Evolutionary conservation across 2,113 vertebrate genomes (phyloP).

Genomic region (Ahaetulla prasina): DNA sequence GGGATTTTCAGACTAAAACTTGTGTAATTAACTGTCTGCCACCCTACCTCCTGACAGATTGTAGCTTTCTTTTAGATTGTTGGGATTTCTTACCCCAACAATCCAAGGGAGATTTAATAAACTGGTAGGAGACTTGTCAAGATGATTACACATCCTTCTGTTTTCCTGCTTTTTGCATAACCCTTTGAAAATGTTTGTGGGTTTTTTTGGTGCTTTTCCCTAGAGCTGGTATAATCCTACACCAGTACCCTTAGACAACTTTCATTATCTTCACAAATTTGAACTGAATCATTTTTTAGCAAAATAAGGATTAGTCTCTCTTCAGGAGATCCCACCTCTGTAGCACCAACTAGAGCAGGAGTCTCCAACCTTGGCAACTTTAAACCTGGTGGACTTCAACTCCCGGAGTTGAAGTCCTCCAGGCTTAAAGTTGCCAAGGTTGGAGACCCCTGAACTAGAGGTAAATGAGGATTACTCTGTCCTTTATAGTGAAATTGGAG

Average conservation of each 20-base stretch:
- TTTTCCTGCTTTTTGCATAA: neutral
- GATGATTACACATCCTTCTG: neutral
- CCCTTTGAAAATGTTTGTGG: neutral
- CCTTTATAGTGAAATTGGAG: neutral
- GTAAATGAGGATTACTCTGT: neutral
- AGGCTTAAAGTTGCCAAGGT: no score
- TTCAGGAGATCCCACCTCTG: neutral
- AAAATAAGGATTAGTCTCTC: neutral
- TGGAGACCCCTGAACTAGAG: no score
- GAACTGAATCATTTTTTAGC: neutral
- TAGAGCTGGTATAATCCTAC: neutral
- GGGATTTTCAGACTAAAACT: neutral
- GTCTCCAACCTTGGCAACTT: no score
- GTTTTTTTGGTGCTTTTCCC: neutral
- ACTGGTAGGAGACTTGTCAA: neutral
- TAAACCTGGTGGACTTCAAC: no score
- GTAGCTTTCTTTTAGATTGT: fast-evolving
- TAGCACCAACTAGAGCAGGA: neutral
- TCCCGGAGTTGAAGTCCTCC: no score
- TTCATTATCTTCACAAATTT: neutral
- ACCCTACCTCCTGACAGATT: neutral
- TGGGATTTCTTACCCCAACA: neutral
- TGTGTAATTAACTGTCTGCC: neutral
- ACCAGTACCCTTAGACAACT: neutral
- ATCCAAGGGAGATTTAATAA: neutral